Evolutionary conservation across 1,140 invertebrate species (phyloP), one percentile per base, ranked within the genome.

Genomic region (Lepidurus couesii): DNA sequence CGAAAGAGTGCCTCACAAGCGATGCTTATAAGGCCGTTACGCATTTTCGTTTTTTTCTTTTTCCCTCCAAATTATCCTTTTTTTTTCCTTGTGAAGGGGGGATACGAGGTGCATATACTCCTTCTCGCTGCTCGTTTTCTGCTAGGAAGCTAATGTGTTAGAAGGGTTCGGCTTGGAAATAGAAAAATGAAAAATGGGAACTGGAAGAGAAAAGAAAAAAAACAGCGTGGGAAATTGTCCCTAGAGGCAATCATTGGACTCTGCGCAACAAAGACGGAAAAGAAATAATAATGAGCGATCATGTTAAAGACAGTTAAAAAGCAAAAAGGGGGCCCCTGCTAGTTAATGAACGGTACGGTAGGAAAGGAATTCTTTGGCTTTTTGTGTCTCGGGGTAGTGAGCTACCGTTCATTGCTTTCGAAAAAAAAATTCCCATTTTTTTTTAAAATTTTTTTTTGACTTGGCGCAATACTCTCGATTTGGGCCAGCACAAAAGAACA

Each of bases 221-320:
- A 65, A 21, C 21, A 65, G 53, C 53, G 53, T 65, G 53, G 53
- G 53, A 65, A 65, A 65, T 65, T 65, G 53, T 21, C 53, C 53
- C 53, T 65, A 65, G 9, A 65, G 53, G 53, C 53, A 65, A 65
- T 65, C 53, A 65, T 65, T 65, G 53, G 53, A 65, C 53, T 21
- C 53, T 13, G 6, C 21, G 21, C 53, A 21, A 65, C 53, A 65
- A 65, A 65, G 53, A 65, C 53, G 16, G 34, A 34, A 65, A 65
- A 65, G 53, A 65, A 65, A 65, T 65, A 65, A 65, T 65, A 65
- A 65, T 65, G 53, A 65, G 53, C 13, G 53, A 65, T 65, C 53
- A 65, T 65, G 53, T 21, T 65, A 65, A 21, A 65, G 53, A 65
- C 53, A 65, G 21, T 65, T 65, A 65, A 21, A n/a, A 65, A 21